These are phyloP conservation scores for Acanthisitta chloris DNA, from an alignment of 2,113 vertebrate genomes.

Conservation along the genomic window DNA sequence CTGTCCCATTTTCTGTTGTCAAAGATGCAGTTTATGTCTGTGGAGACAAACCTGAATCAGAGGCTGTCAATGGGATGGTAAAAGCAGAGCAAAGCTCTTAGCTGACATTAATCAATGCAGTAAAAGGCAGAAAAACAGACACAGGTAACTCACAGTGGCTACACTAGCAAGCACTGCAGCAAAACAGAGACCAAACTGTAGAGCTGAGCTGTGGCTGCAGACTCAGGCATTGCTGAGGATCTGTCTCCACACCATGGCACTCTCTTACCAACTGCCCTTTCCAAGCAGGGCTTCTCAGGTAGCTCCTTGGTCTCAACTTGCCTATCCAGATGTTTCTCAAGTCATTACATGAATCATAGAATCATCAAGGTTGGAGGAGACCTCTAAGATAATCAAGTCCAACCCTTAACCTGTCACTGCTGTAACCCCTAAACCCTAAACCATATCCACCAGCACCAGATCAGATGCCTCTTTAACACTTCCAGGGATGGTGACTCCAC, in stretches of 20 bases:
- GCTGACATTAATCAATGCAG: background rate
- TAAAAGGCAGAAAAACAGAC: background rate
- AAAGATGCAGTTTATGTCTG: background rate
- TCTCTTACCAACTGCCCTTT: background rate
- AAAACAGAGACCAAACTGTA: background rate
- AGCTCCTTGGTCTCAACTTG: background rate
- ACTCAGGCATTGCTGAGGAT: background rate
- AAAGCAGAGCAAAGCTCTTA: background rate
- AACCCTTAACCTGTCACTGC: too few species aligned
- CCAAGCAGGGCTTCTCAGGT: background rate
- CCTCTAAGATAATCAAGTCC: too few species aligned
- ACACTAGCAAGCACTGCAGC: background rate
- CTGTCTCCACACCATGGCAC: background rate
- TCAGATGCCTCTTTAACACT: too few species aligned
- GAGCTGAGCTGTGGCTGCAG: background rate
- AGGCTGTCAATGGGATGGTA: background rate
- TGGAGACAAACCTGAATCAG: background rate
- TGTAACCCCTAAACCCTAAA: too few species aligned
- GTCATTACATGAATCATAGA: accelerated
- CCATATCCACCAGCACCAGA: too few species aligned
- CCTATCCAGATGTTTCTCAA: background rate
- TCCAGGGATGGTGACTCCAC: too few species aligned
- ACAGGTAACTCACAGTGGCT: background rate
- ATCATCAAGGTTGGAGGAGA: too few species aligned
- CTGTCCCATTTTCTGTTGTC: background rate